Conservation (phyloP, 2,113 vertebrate species). For the Cynoglossus semilaevis region DNA sequence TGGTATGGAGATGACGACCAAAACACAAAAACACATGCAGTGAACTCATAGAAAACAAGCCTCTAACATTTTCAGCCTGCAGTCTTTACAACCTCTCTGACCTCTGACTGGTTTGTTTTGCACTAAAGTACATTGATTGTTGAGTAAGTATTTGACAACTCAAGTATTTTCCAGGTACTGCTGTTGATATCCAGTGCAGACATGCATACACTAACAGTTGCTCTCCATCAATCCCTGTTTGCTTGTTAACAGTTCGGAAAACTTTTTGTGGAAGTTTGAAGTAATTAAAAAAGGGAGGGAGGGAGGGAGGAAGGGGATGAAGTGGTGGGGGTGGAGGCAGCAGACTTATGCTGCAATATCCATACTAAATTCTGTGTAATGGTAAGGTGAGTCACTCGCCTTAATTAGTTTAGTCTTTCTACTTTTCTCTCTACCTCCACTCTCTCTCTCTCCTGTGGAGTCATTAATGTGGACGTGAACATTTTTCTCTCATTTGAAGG, state of each 20-base stretch:
- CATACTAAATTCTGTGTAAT: conserved; percentile 48
- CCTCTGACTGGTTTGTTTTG: no score
- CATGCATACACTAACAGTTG: neutral
- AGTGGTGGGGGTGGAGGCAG: conserved; percentile 1
- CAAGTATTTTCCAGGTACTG: no score
- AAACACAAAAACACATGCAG: no score
- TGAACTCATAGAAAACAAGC: no score
- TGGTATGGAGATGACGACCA: no score
- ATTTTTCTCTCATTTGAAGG: conserved; percentile 72
- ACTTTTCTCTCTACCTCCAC: conserved; percentile 27
- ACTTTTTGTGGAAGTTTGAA: conserved; percentile 23
- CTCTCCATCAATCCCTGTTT: conserved; percentile 1
- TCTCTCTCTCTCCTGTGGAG: conserved; percentile 44
- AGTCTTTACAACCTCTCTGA: no score
- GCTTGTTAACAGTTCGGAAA: conserved; percentile 28
- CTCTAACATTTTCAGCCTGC: no score
- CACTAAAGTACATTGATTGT: no score
- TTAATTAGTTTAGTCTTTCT: conserved; percentile 66
- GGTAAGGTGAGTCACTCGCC: conserved; percentile 52
- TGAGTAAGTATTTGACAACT: no score
- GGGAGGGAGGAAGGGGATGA: neutral
- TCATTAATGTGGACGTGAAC: conserved; percentile 71
- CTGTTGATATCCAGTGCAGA: no score
- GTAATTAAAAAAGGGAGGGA: conserved; percentile 45
- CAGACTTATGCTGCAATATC: conserved; percentile 28